These are phyloP conservation scores for Drosophila sechellia DNA, from an alignment of 1,140 invertebrate species.

Conservation along the genomic window DNA sequence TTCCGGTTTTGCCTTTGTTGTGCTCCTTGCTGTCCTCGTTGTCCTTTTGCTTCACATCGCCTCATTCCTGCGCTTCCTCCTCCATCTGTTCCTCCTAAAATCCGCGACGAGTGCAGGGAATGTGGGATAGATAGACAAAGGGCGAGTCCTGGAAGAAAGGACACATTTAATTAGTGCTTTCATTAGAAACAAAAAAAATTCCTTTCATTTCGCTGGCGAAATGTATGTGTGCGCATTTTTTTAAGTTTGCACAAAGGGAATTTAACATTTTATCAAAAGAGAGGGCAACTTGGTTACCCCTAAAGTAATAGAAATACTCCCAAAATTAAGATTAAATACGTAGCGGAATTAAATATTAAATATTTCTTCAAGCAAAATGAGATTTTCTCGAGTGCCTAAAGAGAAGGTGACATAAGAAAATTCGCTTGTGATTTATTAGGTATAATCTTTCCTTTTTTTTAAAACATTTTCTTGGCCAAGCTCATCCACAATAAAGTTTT, in stretches of 20 bases:
- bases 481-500: conserved; percentile 25
- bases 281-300: too few species aligned
- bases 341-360: too few species aligned
- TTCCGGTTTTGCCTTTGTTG: conserved; percentile 14
- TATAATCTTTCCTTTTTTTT: not conserved
- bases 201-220: not conserved
- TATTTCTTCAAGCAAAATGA: too few species aligned
- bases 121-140: not conserved
- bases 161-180: conserved; percentile 60
- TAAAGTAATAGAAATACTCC: not conserved
- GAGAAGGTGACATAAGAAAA: not conserved
- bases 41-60: conserved; percentile 19
- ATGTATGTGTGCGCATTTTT: not conserved
- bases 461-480: not conserved
- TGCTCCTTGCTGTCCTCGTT: conserved; percentile 29
- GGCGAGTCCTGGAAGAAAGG: conserved; percentile 21
- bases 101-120: not conserved
- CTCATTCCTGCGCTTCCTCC: conserved; percentile 25
- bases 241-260: too few species aligned
- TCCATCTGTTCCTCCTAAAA: conserved; percentile 9
- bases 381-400: not conserved
- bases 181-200: conserved; percentile 4
- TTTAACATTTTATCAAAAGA: not conserved
- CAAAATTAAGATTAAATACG: not conserved
- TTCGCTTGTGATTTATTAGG: conserved; percentile 1